These are phyloP conservation scores for Cantharis flavilabris DNA, from an alignment of 2,888 invertebrate species.

Conservation along the genomic window DNA sequence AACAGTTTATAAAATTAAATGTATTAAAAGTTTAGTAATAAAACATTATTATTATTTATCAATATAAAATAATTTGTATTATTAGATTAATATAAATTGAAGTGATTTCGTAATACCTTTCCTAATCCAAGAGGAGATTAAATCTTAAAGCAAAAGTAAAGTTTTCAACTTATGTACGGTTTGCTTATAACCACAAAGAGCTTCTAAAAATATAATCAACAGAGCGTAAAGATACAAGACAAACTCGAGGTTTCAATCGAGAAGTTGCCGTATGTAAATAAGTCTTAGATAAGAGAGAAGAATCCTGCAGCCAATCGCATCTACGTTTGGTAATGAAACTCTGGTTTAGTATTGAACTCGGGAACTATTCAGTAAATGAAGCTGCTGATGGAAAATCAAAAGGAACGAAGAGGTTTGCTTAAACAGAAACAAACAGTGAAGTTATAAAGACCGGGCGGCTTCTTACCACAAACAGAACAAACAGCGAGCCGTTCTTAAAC, in stretches of 20 bases:
- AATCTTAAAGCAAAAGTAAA: constrained; percentile 7
- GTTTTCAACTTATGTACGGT: constrained; percentile 11
- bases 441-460: constrained; percentile 51
- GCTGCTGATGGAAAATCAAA: constrained; percentile 55
- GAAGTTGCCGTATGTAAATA: constrained; percentile 48
- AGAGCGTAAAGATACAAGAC: constrained; percentile 33
- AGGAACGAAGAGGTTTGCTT: constrained; percentile 54
- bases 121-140: not conserved
- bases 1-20: too few species aligned
- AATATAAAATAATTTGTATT: not conserved
- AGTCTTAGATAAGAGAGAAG: constrained; percentile 52
- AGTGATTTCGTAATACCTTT: not conserved
- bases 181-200: constrained; percentile 26
- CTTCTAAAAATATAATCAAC: constrained; percentile 38
- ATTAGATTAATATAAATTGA: not conserved
- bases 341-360: constrained; percentile 49
- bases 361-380: constrained; percentile 54
- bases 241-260: constrained; percentile 37
- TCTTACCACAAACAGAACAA: constrained; percentile 49
- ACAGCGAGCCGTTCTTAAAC: constrained; percentile 45
- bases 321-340: constrained; percentile 52
- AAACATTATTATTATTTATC: too few species aligned
- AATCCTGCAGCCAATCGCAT: constrained; percentile 51
- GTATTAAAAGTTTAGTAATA: too few species aligned
- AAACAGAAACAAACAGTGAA: constrained; percentile 55